Base-by-base conservation (phyloP, 1,140 invertebrate species). In the Tetramorium alpestre region DNA sequence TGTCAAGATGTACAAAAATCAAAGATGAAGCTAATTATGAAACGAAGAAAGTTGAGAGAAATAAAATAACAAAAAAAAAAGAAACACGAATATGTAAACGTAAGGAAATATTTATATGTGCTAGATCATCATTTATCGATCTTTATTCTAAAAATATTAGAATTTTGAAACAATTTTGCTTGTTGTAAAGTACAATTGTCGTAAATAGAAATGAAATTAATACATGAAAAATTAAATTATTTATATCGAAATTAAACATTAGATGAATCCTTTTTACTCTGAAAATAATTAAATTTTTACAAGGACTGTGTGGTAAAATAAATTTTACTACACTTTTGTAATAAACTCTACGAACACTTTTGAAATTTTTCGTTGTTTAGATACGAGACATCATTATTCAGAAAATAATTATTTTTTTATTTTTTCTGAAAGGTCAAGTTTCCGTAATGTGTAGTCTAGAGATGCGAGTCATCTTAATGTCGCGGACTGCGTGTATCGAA, bases 401-500 rank as follows among this genome's bases (percentile, higher is more conserved):
- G 7, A 51, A 38, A 75, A 22, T 58, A 58, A 72, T 51, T 0
- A 28, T 51, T 13, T 22, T 10, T 73, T 22, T 10, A 16, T 41
- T 25, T 3, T 76, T 41, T 60, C 38, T 11, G n/a, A 38, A 41
- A 76, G 33, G 38, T 41, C 54, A 76, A 76, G 22, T 76, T 76
- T 76, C 33, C n/a, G 13, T 76, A 76, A 76, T 44, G 72, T 7
- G 11, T 44, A 7, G 22, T 16, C 4, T 18, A 13, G 7, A 28
- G 73, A 60, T 25, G 51, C 38, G 51, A 60, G 38, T 76, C 54
- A 44, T 7, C 25, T 60, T 76, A 60, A 56, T 25, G 13, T 58
- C 38, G 8, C 22, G 54, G 41, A 56, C 33, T 7, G 41, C 73
- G 73, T 76, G 38, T 76, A 7, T 76, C 54, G 54, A 76, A 76